Evolutionary conservation across 2,888 invertebrate genomes (phyloP), one percentile per base, ranked within the genome.

Genomic region (Tanaodytes sp.): DNA sequence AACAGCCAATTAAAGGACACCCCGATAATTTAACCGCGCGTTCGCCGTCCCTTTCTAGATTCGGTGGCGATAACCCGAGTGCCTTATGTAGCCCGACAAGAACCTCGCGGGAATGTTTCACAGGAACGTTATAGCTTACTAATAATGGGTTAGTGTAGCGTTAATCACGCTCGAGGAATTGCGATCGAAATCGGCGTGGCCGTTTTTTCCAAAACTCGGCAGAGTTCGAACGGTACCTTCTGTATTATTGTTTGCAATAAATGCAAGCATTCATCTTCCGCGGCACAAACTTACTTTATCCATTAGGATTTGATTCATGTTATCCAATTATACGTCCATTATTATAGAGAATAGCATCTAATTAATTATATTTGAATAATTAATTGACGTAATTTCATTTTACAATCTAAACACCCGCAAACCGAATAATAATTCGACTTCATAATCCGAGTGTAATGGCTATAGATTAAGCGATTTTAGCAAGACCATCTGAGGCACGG

Each of bases 1-100:
- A 76, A 78, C 76, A 75, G 75, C 73, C 73, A 74, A 68, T 82
- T 82, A 82, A 76, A 78, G 75, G 75, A 75, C 73, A 68, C 77
- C 76, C 77, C 74, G 77, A 81, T 82, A 80, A 82, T 80, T 82
- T 77, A 80, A 74, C 76, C 73, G 64, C 74, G 68, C 71, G 74
- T 54, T 74, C 67, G 14, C 11, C 75, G 73, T 72, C 76, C 72
- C 73, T 72, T 73, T 52, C 75, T 68, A 76, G 78, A 80, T 81
- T 78, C 68, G 63, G 63, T 71, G 64, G 54, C 72, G 80, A 81
- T 82, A 80, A 78, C 43, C 70, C 71, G 23, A 23, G 48, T 54
- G 43, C 61, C 70, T 61, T 71, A 71, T 46, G 55, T 62, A 48
- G 30, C 55, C 54, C 40, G 58, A 49, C 33, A 23, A 33, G 45